Conservation (phyloP, 2,797 vertebrate species). For the Rhabdophis nuchalis region DNA sequence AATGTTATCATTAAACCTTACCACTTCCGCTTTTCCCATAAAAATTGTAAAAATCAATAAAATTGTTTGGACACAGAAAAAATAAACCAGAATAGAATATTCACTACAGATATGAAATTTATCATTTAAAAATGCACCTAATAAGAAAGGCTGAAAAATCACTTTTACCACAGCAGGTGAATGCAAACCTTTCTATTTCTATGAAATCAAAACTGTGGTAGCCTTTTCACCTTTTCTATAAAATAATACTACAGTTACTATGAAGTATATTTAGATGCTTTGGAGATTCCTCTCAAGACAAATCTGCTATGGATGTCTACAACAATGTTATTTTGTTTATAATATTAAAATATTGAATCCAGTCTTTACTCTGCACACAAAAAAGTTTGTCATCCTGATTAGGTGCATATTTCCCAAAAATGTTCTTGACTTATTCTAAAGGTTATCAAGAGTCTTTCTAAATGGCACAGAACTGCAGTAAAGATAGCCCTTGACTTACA, state of each 20-base stretch:
- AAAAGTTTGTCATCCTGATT: not conserved
- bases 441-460: not conserved
- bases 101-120: not conserved
- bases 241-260: not conserved
- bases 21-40: no score
- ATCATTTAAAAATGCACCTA: not conserved
- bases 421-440: not conserved
- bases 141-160: not conserved
- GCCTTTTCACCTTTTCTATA: not conserved
- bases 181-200: not conserved
- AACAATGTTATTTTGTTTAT: not conserved
- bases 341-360: not conserved
- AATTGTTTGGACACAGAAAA: no score
- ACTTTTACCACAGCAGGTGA: not conserved
- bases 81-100: not conserved
- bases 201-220: not conserved
- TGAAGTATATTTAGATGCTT: not conserved
- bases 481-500: not conserved
- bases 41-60: no score
- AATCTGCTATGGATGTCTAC: not conserved
- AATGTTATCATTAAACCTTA: no score
- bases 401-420: not conserved
- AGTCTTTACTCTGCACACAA: not conserved
- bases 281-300: not conserved
- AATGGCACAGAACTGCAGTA: not conserved